Base-by-base conservation (phyloP, 2,113 vertebrate genomes). In the Pluvianellus socialis region DNA sequence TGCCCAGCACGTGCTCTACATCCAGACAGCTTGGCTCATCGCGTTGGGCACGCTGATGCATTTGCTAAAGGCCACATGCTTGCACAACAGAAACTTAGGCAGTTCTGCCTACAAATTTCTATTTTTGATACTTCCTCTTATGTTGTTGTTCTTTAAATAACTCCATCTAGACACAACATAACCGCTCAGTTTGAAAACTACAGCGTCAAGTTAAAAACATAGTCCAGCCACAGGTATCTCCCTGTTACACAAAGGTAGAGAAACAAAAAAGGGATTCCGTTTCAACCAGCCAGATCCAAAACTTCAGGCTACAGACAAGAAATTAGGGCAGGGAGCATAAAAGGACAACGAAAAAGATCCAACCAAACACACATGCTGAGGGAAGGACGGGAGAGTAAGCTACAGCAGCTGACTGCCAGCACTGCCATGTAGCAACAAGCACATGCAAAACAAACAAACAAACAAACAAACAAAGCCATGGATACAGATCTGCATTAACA, bases 81-180 rank as follows among this genome's bases (percentile, higher is more conserved):
- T 68, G 40, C 59, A 49, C 44, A 58, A 88, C 50, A 90, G 49
- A 56, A 87, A 73, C 66, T 62, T 6, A 32, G 19, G 14, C 72
- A 73, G 30, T 72, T 92, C 52, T 90, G 76, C 56, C 83, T 71
- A 32, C 23, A 13, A 35, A 77, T 45, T 87, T 86, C 96, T 88
- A 91, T 68, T 91, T 94, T 62, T 85, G 61, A 89, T 47, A 23
- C 89, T 97, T 95, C 97, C 91, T 86, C 79, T 90, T 94, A 42
- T 3, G 20, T 9, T 16, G 27, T 65, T 84, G 6, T 32, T 86
- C 72, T 91, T 73, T 32, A 75, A 96, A 35, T 80, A 72, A 75
- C 30, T 82, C 71, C n/a, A 61, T 59, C 30, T 61, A 53, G 44
- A 76, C 13, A 86, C 33, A 84, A n/a, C 1, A 1, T 8, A 83